Conservation (phyloP, 2,113 vertebrate species). For the Hemibagrus wyckioides region DNA sequence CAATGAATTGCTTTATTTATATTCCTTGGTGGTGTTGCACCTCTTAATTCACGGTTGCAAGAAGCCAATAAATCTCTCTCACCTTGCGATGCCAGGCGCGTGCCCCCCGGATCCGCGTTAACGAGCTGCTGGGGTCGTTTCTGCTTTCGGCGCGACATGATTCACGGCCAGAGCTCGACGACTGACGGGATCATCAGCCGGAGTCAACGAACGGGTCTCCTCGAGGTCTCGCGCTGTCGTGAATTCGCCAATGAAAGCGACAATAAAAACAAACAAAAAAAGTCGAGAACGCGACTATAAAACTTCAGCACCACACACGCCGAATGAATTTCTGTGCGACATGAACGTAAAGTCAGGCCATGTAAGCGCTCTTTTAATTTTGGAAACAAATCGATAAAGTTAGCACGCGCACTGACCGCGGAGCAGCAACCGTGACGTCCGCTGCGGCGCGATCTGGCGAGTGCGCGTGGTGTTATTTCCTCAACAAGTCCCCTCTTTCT, state of each 20-base stretch:
- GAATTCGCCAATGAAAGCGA: not conserved
- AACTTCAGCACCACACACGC: not conserved
- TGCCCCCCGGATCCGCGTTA: constrained; percentile 75
- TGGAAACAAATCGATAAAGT: constrained; percentile 2
- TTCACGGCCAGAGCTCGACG: constrained; percentile 68
- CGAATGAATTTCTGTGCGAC: not conserved
- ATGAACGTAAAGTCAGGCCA: constrained; percentile 4
- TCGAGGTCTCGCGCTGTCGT: not conserved
- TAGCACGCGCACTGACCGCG: constrained; percentile 47
- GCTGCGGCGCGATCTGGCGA: constrained; percentile 51
- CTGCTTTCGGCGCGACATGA: constrained; percentile 84
- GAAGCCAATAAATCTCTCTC: constrained; percentile 62
- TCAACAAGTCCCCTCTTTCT: constrained; percentile 73
- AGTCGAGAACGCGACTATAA: not conserved
- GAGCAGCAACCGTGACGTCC: constrained; percentile 64
- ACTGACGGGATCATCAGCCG: constrained; percentile 69
- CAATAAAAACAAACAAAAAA: too few species aligned
- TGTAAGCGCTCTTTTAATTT: not conserved
- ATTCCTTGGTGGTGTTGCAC: not conserved
- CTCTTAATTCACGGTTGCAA: not conserved
- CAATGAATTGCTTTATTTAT: not conserved
- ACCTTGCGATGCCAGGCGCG: constrained; percentile 72
- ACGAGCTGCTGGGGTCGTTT: constrained; percentile 81
- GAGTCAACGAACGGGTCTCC: constrained; percentile 21
- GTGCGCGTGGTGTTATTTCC: constrained; percentile 72